These are phyloP conservation scores for Athene noctua DNA, from an alignment of 2,113 vertebrate species.

Conservation along the genomic window DNA sequence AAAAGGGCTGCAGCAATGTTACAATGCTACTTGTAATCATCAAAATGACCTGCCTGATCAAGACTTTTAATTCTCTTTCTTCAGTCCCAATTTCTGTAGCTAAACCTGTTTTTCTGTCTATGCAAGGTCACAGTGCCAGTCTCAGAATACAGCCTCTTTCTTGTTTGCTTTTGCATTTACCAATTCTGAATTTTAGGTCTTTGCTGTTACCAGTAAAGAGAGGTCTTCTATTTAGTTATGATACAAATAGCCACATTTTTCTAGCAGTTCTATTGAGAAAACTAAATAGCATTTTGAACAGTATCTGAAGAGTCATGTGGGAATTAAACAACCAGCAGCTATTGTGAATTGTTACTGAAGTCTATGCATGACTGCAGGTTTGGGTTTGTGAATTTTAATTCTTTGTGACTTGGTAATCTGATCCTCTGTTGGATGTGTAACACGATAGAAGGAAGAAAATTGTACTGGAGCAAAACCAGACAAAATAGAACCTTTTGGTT, in stretches of 20 bases:
- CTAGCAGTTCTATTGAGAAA: not conserved
- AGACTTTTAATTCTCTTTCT: not conserved
- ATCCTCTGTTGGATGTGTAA: not conserved
- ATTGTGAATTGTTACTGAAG: not conserved
- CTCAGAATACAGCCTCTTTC: not conserved
- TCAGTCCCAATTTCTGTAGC: not conserved
- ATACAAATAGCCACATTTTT: not conserved
- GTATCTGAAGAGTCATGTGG: not conserved
- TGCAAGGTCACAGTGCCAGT: not conserved
- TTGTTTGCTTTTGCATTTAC: not conserved
- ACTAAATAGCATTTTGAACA: constrained; percentile 2
- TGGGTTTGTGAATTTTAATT: not conserved
- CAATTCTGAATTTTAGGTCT: not conserved
- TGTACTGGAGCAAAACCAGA: not conserved
- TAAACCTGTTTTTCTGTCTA: not conserved
- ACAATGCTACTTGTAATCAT: not conserved
- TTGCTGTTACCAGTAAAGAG: not conserved
- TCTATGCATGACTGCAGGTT: constrained; percentile 3
- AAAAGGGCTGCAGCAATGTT: not conserved
- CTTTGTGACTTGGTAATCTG: not conserved
- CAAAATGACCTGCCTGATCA: not conserved
- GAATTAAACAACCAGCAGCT: not conserved
- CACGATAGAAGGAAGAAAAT: not conserved
- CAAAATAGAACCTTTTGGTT: not conserved
- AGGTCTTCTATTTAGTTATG: not conserved